Conservation (phyloP, 2,888 invertebrate genomes). For the Synergus gifuensis region DNA sequence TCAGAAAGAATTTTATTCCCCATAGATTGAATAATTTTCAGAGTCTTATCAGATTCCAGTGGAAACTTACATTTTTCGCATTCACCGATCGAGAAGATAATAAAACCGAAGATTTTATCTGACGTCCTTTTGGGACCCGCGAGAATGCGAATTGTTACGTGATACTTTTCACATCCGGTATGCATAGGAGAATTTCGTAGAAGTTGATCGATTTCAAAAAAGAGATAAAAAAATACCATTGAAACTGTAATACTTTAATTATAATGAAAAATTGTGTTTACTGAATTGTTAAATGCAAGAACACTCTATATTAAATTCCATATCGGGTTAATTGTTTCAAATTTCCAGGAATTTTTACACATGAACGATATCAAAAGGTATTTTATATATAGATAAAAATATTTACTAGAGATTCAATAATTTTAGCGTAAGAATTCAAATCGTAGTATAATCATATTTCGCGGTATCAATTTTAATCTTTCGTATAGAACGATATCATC, state of each 20-base stretch:
- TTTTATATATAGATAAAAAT: neutral
- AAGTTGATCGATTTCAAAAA: neutral
- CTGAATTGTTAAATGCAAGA: too few relatives aligned
- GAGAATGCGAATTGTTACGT: conserved; percentile 7
- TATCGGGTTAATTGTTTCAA: neutral
- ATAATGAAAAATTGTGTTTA: too few relatives aligned
- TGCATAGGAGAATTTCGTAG: neutral
- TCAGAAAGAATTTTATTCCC: neutral
- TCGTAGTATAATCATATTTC: neutral
- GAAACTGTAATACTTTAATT: too few relatives aligned
- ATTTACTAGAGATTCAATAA: too few relatives aligned
- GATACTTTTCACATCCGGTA: neutral
- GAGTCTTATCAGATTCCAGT: neutral
- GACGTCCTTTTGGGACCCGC: conserved; percentile 3
- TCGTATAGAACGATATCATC: neutral
- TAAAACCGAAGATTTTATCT: neutral
- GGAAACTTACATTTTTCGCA: neutral
- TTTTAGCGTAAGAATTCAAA: neutral
- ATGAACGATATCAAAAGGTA: neutral
- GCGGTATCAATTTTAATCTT: neutral
- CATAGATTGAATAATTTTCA: neutral
- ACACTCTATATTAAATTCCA: too few relatives aligned
- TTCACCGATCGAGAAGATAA: neutral
- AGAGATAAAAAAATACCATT: too few relatives aligned
- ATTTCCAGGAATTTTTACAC: neutral